These are phyloP conservation scores for Motacilla alba DNA, from an alignment of 2,113 vertebrate genomes.

Conservation along the genomic window DNA sequence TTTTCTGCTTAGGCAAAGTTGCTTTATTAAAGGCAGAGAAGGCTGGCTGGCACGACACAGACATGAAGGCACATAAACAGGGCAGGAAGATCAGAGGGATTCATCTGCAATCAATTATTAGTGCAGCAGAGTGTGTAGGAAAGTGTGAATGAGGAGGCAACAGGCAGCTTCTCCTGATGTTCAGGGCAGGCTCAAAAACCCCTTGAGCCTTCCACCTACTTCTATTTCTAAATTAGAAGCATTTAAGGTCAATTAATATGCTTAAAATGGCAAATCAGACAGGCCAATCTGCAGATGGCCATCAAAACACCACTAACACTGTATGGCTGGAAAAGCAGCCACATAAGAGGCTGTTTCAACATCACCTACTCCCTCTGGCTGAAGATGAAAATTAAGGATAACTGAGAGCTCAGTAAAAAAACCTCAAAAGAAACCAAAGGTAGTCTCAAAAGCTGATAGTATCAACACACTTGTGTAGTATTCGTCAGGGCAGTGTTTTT, in stretches of 20 bases:
- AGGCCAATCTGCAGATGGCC: constrained; percentile 28
- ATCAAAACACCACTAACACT: constrained; percentile 20
- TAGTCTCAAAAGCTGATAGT: not conserved
- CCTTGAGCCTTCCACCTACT: constrained; percentile 24
- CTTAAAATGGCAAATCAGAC: constrained; percentile 38
- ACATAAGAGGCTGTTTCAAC: constrained; percentile 8
- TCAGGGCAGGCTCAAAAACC: not conserved
- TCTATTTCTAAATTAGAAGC: constrained; percentile 40
- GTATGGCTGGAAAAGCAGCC: not conserved
- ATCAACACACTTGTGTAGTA: not conserved
- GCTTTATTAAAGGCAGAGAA: not conserved
- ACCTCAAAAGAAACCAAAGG: not conserved
- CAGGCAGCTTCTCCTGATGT: constrained; percentile 2
- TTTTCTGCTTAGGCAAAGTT: not conserved
- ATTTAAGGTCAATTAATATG: constrained; percentile 50
- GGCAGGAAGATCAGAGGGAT: not conserved
- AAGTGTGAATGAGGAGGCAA: constrained; percentile 4
- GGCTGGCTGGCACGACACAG: not conserved
- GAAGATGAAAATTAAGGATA: constrained; percentile 8
- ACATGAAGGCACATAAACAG: not conserved
- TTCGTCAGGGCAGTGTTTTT: not conserved
- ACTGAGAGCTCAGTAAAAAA: not conserved
- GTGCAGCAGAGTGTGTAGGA: not conserved
- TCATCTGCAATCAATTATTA: not conserved
- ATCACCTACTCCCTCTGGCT: constrained; percentile 3